phyloP scores from a whole-genome alignment of 2,113 vertebrate species.

The Dryoscopus gambensis region DNA sequence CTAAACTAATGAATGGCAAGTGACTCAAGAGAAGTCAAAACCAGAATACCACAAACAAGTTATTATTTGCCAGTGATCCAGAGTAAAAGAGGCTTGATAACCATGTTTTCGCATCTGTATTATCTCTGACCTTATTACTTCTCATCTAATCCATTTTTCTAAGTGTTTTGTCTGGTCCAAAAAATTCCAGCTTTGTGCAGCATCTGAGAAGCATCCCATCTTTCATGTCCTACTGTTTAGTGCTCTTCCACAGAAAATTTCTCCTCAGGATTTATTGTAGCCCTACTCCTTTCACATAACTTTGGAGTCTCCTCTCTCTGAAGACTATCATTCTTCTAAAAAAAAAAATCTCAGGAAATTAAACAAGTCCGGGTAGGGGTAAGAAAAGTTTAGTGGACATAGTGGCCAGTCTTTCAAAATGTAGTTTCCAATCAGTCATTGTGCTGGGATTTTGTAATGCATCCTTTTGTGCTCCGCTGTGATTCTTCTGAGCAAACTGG shows the following conservation, averaged over 20 bases:
- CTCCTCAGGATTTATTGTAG: background rate
- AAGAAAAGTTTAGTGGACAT: background rate
- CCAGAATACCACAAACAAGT: background rate
- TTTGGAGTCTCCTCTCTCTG: background rate
- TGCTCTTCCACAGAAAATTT: background rate
- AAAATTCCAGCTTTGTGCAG: background rate
- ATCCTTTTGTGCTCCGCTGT: background rate
- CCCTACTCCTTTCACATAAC: background rate
- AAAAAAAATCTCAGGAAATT: background rate
- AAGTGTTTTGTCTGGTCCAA: background rate
- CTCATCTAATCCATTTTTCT: background rate
- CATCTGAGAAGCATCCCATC: background rate
- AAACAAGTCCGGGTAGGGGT: background rate
- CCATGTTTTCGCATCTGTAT: background rate
- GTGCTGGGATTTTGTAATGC: background rate
- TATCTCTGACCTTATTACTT: background rate
- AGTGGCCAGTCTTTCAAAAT: background rate
- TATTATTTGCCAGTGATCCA: background rate
- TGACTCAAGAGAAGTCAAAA: background rate
- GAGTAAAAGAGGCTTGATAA: background rate
- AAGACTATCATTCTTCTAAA: background rate
- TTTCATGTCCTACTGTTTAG: background rate
- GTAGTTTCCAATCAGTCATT: background rate
- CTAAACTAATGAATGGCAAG: background rate
- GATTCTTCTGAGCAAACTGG: background rate